Evolutionary conservation across 1,140 invertebrate genomes (phyloP).

Genomic region (Thaumetopoea pityocampa): DNA sequence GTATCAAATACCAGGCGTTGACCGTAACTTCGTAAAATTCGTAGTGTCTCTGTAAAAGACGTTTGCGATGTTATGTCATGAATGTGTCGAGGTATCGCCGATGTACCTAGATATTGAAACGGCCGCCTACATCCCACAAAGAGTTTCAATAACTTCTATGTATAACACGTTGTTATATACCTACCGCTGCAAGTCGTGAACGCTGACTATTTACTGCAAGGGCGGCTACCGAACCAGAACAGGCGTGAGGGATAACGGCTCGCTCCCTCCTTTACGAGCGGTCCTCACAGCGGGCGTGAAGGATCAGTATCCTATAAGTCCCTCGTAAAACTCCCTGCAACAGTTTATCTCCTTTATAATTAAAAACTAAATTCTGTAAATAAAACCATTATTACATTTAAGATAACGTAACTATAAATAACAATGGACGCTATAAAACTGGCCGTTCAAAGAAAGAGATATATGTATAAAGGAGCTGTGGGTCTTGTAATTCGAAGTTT

Average conservation of each 20-base stretch:
- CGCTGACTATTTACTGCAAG: conserved; percentile 8
- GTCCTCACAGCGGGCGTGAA: not conserved
- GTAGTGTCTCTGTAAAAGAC: too few species aligned
- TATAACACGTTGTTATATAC: too few species aligned
- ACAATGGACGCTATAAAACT: conserved; percentile 8
- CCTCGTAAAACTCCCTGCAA: conserved; percentile 16
- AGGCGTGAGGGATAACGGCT: not conserved
- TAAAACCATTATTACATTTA: conserved; percentile 11
- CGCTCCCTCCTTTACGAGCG: conserved; percentile 9
- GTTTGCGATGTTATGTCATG: too few species aligned
- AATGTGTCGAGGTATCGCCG: too few species aligned
- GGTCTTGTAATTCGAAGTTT: conserved; percentile 9
- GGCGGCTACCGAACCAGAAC: conserved; percentile 5
- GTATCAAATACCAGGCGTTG: too few species aligned
- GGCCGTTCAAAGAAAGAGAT: conserved; percentile 8
- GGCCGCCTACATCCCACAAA: too few species aligned
- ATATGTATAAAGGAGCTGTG: conserved; percentile 3
- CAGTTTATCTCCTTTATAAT: conserved; percentile 16
- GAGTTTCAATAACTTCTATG: too few species aligned
- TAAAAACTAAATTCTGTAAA: conserved; percentile 13
- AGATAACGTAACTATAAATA: conserved; percentile 8
- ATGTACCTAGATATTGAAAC: too few species aligned
- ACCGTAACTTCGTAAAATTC: too few species aligned
- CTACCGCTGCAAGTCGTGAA: too few species aligned
- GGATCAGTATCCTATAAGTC: conserved; percentile 6